Base-by-base conservation (phyloP, 1,140 invertebrate genomes). In the Bursaphelenchus mucronatus region DNA sequence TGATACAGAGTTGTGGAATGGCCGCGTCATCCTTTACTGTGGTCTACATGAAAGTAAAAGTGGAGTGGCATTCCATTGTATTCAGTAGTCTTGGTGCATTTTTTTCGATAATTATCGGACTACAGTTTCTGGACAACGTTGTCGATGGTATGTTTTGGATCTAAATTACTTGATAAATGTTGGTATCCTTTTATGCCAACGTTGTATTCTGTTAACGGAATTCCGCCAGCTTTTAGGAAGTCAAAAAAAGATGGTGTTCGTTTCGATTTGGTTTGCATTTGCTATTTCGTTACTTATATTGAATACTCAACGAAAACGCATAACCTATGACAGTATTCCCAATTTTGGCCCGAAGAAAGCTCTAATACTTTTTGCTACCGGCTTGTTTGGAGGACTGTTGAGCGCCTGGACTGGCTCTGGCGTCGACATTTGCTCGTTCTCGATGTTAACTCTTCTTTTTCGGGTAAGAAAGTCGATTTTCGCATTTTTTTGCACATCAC, bases 1-100 rank as follows among this genome's bases (percentile, higher is more conserved):
- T 80, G 75, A 78, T 79, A 39, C 77, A 79, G 61, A 65, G 66
- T 9, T 65, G 67, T 55, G 73, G 76, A 54, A 79, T 79, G 77
- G 68, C 75, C 0, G 59, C 70, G 10, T 69, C 74, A 8, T 49
- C 67, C 0, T 68, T 77, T 39, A 68, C 71, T 43, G 74, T 79
- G 7, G 17, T 79, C 30, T 75, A 70, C 52, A 79, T 79, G 76
- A 50, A 57, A 49, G 63, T 79, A 45, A 50, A 69, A 44, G 49
- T 77, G 15, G 77, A 79, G 53, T 70, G 71, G 64, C 53, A 64
- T 52, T 64, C 77, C 10, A 61, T 79, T 17, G 63, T 78, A n/a
- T 45, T 79, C 19, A 64, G 72, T 51, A 63, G 67, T 13, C 13
- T 75, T 30, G 77, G 77, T 11, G 70, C 67, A 13, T 61, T 75